phyloP scores from a whole-genome alignment of 2,797 vertebrate species.

The Gadopsis bispinosus region DNA sequence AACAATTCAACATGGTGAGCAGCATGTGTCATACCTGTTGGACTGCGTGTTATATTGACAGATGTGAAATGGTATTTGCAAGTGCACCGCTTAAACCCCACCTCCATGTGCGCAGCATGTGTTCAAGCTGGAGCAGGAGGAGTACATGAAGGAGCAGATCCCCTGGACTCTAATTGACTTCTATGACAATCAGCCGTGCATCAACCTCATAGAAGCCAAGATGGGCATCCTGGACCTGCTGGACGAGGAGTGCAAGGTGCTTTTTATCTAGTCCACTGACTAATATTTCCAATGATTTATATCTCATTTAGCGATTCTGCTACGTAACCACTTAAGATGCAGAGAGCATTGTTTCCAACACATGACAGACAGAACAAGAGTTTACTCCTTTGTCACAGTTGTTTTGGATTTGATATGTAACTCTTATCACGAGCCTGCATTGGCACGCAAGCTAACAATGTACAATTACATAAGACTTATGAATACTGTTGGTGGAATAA shows the following conservation, averaged over 20 bases:
- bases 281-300: background rate
- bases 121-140: conserved; percentile 98
- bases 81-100: background rate
- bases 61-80: background rate
- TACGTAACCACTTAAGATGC: background rate
- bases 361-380: background rate
- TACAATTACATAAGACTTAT: conserved; percentile 4
- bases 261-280: background rate
- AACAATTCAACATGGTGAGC: conserved; percentile 99
- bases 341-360: conserved; percentile 1
- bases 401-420: background rate
- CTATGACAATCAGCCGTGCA: conserved; percentile 99
- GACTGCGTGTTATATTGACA: background rate
- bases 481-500: conserved; percentile 15
- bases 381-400: background rate
- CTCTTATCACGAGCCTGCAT: background rate
- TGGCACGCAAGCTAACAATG: background rate
- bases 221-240: conserved; percentile 96
- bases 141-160: conserved; percentile 99
- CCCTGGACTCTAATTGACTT: conserved; percentile 99
- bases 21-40: background rate
- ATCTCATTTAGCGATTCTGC: background rate
- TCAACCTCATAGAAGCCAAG: conserved; percentile 99
- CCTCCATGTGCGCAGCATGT: conserved; percentile 87
- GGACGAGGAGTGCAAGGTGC: conserved; percentile 97